Evolutionary conservation across 23 tunicate species (phyloP), one percentile per base, ranked within the genome.

Genomic region (Halocynthia aurantium): DNA sequence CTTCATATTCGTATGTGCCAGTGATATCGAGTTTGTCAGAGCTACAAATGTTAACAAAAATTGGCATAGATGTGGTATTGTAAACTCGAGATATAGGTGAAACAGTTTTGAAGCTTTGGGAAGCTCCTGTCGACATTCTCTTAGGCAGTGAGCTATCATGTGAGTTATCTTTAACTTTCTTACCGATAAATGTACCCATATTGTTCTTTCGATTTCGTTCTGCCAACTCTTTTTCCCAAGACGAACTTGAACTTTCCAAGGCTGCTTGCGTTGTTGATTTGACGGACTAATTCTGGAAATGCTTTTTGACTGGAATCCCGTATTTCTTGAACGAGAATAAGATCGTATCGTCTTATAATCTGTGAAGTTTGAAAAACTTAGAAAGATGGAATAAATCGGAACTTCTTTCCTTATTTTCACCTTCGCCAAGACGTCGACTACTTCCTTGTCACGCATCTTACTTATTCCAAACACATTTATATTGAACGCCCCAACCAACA

Each of bases 221-320:
- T 53, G 52, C 87, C 87, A 8, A 17, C 55, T 76, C 87, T 65
- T 22, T 40, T 21, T 13, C 87, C 71, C 8, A 52, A 15, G 49
- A 83, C 51, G 55, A 66, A 83, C n/a, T 67, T 68, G 40, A 51
- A 83, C 7, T 20, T 73, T 51, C 56, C 6, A 8, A 40, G 68
- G 15, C 76, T 44, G 15, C 67, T 31, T 15, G 15, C 50, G 7
- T 52, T 54, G 76, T 87, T 87, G 9, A 87, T 31, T 31, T 44
- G 51, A 10, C 50, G 52, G 6, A 87, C 86, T n/a, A 87, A 72
- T 53, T 57, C 67, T 20, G 93, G 87, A 61, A 87, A 87, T 5
- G 93, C 83, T 0, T 86, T 87, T 67, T 82, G 77, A 17, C 51
- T 53, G 8, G 66, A 58, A 62, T 87, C 93, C 7, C 93, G 70